Evolutionary conservation across 1,140 invertebrate species (phyloP), one percentile per base, ranked within the genome.

Genomic region (Whitmania pigra): DNA sequence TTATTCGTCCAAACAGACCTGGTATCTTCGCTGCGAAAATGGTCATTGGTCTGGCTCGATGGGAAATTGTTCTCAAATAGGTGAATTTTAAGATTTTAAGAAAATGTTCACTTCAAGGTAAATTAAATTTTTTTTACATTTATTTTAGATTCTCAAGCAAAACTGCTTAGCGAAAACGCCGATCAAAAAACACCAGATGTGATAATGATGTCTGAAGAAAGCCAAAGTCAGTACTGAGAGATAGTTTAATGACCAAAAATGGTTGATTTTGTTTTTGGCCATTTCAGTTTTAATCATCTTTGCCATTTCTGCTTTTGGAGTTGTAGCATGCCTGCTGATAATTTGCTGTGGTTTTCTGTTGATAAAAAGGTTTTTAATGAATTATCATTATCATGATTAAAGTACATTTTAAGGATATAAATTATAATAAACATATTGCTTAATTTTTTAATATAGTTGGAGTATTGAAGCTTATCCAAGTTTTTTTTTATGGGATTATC

Each of bases 221-320:
- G 29, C 22, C 57, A 63, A 63, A 22, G 57, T 63, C 11, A n/a
- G 57, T 31, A 31, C 22, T 63, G 11, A 63, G 2, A 25, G 9
- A 31, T 63, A 57, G 63, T 49, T 49, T 13, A 63, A 63, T 20
- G n/a, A 31, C 11, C 15, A 31, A 11, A 11, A 1, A 49, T 49
- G 13, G 2, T 3, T 49, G 2, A 11, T 18, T 63, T 13, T 13
- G 15, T n/a, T 63, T 63, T 22, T 7, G 9, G 22, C 1, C 22
- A 15, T 68, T 68, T 68, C 67, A 68, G 67, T 68, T 40, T 25
- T 68, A 40, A 36, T 43, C 2, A 68, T 68, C 13, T 25, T 68
- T 11, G 25, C 67, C 7, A 68, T 68, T 40, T 3, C 22, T 40
- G 67, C 22, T 15, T 22, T 68, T 29, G 36, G 27, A 68, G 27